Percentiles rank a stretch among this genome's conserved stretches.
Evolutionary conservation across 2,113 vertebrate species (phyloP).

Genomic region (Saguinus imperator): DNA sequence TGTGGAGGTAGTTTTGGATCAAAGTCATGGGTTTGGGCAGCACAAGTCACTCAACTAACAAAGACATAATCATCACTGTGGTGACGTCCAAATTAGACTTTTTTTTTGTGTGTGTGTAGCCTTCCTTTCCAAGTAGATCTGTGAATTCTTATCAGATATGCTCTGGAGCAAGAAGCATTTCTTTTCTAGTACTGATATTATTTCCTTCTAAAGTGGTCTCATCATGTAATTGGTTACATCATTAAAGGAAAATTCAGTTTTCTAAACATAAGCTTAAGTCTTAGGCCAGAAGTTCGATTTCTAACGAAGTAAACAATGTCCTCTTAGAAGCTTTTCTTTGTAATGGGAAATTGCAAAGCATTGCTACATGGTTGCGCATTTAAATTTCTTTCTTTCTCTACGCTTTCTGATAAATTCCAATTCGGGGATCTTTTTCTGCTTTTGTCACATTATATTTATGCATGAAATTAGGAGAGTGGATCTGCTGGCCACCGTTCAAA

Average conservation of each 20-base stretch:
- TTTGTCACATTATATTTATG: neutral
- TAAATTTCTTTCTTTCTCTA: neutral
- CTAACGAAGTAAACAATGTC: constrained; percentile 36
- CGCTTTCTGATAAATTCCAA: neutral
- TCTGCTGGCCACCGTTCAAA: neutral
- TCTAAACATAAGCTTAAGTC: neutral
- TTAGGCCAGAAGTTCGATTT: constrained; percentile 6
- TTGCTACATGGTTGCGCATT: neutral
- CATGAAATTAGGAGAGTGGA: neutral
- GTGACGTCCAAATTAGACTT: neutral
- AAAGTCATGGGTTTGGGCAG: constrained; percentile 11
- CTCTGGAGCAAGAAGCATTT: neutral
- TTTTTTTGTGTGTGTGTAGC: neutral
- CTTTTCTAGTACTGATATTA: constrained; percentile 25
- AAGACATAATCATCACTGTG: neutral
- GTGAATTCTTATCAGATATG: constrained; percentile 48
- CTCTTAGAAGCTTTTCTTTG: neutral
- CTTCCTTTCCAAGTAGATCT: constrained; percentile 18
- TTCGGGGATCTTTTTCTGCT: constrained; percentile 11
- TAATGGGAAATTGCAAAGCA: neutral
- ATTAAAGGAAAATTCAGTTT: constrained; percentile 43
- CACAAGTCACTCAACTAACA: constrained; percentile 12
- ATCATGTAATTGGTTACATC: constrained; percentile 31
- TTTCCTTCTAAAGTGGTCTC: constrained; percentile 1
- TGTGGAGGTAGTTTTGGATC: neutral